Percentiles rank a stretch among this genome's conserved stretches.
Conservation (phyloP, 1,140 invertebrate genomes). For the Heliothis subflexa region DNA sequence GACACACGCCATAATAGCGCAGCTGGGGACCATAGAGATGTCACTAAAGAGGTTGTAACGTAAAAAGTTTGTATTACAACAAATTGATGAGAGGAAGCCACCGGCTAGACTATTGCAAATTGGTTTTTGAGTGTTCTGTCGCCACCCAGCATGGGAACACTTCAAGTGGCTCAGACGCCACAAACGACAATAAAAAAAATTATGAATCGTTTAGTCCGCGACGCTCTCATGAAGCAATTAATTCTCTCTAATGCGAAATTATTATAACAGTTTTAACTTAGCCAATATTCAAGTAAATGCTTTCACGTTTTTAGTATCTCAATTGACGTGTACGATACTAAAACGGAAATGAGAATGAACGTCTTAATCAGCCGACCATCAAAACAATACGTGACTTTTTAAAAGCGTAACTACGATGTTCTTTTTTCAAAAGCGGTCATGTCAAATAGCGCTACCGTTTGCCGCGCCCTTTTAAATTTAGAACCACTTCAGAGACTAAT, state of each 20-base stretch:
- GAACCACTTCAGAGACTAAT: conserved; percentile 82
- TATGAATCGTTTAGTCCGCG: conserved; percentile 40
- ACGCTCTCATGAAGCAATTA: conserved; percentile 44
- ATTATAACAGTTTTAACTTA: neutral
- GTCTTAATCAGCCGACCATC: conserved; percentile 76
- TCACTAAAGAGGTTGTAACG: conserved; percentile 49
- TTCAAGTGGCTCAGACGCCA: conserved; percentile 72
- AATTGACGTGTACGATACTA: conserved; percentile 21
- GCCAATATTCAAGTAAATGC: too few species aligned
- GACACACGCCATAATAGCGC: conserved; percentile 72
- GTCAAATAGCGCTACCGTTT: conserved; percentile 69
- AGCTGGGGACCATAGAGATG: conserved; percentile 65
- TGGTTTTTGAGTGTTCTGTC: conserved; percentile 79
- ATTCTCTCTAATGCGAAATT: conserved; percentile 48
- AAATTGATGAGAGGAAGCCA: conserved; percentile 68
- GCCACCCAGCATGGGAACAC: conserved; percentile 84
- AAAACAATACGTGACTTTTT: conserved; percentile 75
- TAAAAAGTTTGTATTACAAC: conserved; percentile 65
- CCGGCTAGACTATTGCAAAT: conserved; percentile 82
- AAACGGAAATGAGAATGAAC: conserved; percentile 66
- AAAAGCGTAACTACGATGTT: conserved; percentile 67
- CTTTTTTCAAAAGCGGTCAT: conserved; percentile 67
- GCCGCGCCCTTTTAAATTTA: conserved; percentile 80
- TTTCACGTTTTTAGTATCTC: conserved; percentile 12
- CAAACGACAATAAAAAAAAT: conserved; percentile 43